Base-by-base conservation (phyloP, 2,113 vertebrate genomes). In the Amphiprion percula region DNA sequence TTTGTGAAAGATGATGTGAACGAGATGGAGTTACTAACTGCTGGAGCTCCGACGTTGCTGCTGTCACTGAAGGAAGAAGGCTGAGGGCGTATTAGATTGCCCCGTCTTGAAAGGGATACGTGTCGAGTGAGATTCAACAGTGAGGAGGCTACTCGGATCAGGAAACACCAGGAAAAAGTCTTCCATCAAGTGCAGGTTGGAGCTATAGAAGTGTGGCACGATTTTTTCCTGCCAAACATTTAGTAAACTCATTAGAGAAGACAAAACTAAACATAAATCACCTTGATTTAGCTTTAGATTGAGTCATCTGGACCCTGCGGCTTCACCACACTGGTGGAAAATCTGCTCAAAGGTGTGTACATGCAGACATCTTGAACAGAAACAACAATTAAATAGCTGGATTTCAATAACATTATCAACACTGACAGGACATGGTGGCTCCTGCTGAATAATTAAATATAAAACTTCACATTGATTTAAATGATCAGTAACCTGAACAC, bases 11-110 rank as follows among this genome's bases (percentile, higher is more conserved):
- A 82, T 69, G 86, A 89, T 75, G 88, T 80, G 87, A 87, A 79
- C 4, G 80, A 85, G 92, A 91, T 92, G 90, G 88, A 87, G 94
- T 93, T 93, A 93, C 91, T 88, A 86, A 84, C 88, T 70, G 71
- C 84, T 74, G 85, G 64, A 77, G 71, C 76, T 85, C 79, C 14
- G 71, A 9, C 55, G 83, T 83, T 83, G 71, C 14, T 55, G 83
- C 84, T 85, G 75, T 60, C n/a, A 80, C 87, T 86, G 80, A 88
- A 68, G 83, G 62, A 87, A 86, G 81, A 53, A 9, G 80, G 80
- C 63, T 69, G 68, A 86, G 92, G 87, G 90, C 83, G 87, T 80
- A 80, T 87, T 86, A 82, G 84, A 86, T 87, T 88, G 84, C 79
- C 83, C 73, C 61, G 1, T 80, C 82, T 92, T 89, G 88, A 93